phyloP scores from a whole-genome alignment of 2,797 vertebrate genomes.

The Bradypodion pumilum region DNA sequence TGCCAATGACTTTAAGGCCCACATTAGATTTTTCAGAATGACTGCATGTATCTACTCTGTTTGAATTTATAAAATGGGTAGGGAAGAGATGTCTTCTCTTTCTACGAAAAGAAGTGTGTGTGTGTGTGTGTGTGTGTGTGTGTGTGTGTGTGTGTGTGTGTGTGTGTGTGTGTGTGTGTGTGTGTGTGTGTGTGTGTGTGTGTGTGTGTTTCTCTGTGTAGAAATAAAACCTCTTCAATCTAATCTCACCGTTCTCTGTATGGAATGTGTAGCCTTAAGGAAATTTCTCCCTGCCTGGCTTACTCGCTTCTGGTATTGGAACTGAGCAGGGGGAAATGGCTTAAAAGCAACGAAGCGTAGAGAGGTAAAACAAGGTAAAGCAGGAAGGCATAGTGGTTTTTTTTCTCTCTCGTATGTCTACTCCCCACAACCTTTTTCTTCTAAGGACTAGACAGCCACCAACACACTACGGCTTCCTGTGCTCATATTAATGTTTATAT shows the following conservation, averaged over 20 bases:
- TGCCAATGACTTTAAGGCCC: not conserved
- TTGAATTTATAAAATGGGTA: not conserved
- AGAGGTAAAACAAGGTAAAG: not conserved
- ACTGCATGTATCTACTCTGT: not conserved
- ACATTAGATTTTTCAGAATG: not conserved
- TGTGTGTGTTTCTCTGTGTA: not conserved
- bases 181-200: not conserved
- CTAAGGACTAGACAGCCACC: not conserved
- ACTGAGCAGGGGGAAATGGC: not conserved
- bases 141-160: no score
- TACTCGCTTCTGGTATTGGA: not conserved
- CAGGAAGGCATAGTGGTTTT: not conserved
- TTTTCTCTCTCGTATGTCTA: no score
- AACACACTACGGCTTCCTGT: no score
- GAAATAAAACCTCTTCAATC: not conserved
- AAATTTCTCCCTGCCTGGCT: not conserved
- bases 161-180: no score
- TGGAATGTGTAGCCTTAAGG: not conserved
- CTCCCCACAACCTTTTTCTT: not conserved
- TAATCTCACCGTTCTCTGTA: not conserved
- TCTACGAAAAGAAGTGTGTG: not conserved
- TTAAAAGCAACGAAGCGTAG: not conserved
- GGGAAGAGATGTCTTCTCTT: no score
- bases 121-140: not conserved
- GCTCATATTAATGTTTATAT: not conserved